Conservation (phyloP, 2,888 invertebrate genomes). For the Furcula furcula region DNA sequence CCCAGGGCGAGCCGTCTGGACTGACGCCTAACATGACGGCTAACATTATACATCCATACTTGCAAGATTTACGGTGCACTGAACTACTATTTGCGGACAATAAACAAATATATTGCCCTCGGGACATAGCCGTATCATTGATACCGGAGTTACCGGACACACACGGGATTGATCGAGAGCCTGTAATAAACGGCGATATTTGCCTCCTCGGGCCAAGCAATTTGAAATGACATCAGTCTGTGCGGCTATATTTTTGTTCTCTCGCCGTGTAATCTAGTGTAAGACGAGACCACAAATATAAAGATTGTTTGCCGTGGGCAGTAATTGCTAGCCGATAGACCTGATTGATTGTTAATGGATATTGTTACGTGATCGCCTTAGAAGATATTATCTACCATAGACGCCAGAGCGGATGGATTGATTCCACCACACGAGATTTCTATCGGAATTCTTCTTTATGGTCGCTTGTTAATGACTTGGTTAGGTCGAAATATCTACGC, state of each 20-base stretch:
- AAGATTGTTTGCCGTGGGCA: conserved; percentile 41
- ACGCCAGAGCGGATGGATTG: conserved; percentile 32
- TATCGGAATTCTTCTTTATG: conserved; percentile 18
- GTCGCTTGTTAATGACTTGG: conserved; percentile 16
- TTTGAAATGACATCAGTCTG: conserved; percentile 54
- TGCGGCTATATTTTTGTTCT: conserved; percentile 50
- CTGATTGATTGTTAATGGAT: conserved; percentile 62
- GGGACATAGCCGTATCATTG: conserved; percentile 54
- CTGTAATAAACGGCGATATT: conserved; percentile 54
- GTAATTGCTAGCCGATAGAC: conserved; percentile 37
- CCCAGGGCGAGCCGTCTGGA: conserved; percentile 45
- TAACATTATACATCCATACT: conserved; percentile 55
- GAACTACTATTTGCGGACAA: conserved; percentile 58
- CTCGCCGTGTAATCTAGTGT: conserved; percentile 38
- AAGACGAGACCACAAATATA: conserved; percentile 33
- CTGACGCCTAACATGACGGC: conserved; percentile 59
- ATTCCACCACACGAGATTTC: conserved; percentile 33
- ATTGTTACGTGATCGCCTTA: conserved; percentile 47
- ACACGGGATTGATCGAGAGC: conserved; percentile 44
- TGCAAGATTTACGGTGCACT: conserved; percentile 38
- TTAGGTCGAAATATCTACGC: conserved; percentile 35
- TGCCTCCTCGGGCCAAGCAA: conserved; percentile 48
- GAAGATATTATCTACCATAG: conserved; percentile 29
- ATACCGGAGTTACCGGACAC: conserved; percentile 55
- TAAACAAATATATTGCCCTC: conserved; percentile 58